These are phyloP conservation scores for Micrasema minimum DNA, from an alignment of 1,140 invertebrate species.

Conservation along the genomic window DNA sequence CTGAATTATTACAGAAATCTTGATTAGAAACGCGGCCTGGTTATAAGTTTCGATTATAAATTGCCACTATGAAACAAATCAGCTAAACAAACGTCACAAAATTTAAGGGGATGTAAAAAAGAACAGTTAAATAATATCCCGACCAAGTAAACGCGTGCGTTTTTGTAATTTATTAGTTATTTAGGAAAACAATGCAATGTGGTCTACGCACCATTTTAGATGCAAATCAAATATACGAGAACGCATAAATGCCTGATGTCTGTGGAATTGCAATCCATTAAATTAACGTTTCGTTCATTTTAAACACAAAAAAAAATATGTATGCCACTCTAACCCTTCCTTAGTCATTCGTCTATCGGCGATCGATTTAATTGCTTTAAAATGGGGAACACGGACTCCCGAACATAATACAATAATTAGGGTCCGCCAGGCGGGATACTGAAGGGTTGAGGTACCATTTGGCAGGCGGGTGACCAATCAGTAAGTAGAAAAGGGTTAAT, in stretches of 20 bases:
- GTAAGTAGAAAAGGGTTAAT: too few relatives aligned
- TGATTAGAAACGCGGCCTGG: too few relatives aligned
- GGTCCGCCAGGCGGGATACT: not conserved
- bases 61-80: too few relatives aligned
- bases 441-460: constrained; percentile 25
- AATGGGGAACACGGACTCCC: constrained; percentile 12
- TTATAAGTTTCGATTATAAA: too few relatives aligned
- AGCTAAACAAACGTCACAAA: too few relatives aligned
- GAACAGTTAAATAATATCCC: too few relatives aligned
- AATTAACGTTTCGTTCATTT: not conserved
- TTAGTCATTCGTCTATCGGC: constrained; percentile 6
- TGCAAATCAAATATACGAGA: not conserved
- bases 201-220: not conserved
- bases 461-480: constrained; percentile 31
- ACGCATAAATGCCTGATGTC: not conserved
- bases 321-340: constrained; percentile 1
- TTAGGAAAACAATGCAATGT: not conserved
- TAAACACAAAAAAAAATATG: not conserved
- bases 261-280: not conserved
- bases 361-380: constrained; percentile 20
- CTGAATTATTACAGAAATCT: too few relatives aligned
- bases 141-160: not conserved
- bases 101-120: too few relatives aligned
- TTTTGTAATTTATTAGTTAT: not conserved
- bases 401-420: constrained; percentile 22